These are phyloP conservation scores for Lydus trimaculatus DNA, from an alignment of 2,888 invertebrate genomes.

Conservation along the genomic window DNA sequence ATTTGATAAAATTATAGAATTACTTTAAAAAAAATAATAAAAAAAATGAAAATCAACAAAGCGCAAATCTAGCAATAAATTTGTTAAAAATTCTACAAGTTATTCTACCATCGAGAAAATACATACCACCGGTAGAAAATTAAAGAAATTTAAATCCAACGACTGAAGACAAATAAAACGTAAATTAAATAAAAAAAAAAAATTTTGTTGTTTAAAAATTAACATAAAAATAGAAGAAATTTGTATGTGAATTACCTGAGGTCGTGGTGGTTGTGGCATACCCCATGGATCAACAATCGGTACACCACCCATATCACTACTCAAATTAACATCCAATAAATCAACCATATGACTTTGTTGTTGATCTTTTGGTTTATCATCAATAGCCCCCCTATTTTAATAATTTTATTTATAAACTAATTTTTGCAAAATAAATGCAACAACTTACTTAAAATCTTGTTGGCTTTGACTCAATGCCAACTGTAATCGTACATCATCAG, in stretches of 20 bases:
- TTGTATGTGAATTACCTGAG: conserved; percentile 66
- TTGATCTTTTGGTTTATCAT: conserved; percentile 36
- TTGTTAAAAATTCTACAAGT: not conserved
- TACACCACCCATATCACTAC: conserved; percentile 57
- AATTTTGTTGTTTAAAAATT: not conserved
- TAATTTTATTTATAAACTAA: too few relatives aligned
- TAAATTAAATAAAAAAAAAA: not conserved
- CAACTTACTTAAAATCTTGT: conserved; percentile 82
- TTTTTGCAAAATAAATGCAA: too few relatives aligned
- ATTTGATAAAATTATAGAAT: not conserved
- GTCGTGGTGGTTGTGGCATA: conserved; percentile 65
- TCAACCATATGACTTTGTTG: conserved; percentile 82
- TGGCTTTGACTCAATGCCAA: conserved; percentile 93
- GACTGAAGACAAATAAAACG: conserved; percentile 41
- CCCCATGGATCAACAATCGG: conserved; percentile 81
- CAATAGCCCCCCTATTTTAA: conserved; percentile 46
- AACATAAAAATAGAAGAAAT: not conserved
- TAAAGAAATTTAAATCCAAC: conserved; percentile 47
- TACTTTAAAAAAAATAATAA: not conserved
- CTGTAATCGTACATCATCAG: conserved; percentile 96
- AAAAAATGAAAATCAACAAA: too few relatives aligned
- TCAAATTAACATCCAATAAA: conserved; percentile 81
- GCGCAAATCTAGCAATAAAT: not conserved
- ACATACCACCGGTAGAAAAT: conserved; percentile 44
- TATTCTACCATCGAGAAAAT: too few relatives aligned